These are phyloP conservation scores for Phrynocephalus versicolor DNA, from an alignment of 2,113 vertebrate genomes.

Conservation along the genomic window DNA sequence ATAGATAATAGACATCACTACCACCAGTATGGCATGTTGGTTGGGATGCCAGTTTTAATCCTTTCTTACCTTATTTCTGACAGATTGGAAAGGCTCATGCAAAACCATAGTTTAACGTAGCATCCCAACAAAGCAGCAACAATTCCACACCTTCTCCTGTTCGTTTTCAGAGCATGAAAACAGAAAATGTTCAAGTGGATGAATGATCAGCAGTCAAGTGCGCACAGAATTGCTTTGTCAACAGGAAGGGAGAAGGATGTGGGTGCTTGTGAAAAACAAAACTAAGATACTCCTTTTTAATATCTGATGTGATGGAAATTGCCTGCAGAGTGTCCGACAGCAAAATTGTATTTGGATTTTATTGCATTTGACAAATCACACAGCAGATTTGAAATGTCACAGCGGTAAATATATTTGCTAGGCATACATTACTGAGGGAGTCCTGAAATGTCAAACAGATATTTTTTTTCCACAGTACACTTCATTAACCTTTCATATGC, in stretches of 20 bases:
- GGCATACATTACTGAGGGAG: not conserved
- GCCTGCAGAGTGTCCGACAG: not conserved
- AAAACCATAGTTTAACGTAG: too few relatives aligned
- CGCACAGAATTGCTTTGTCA: not conserved
- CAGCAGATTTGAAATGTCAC: not conserved
- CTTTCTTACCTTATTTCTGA: too few relatives aligned
- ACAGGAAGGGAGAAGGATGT: not conserved
- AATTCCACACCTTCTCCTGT: not conserved
- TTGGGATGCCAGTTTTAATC: too few relatives aligned
- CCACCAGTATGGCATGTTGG: too few relatives aligned
- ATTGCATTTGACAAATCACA: not conserved
- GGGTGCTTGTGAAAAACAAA: not conserved
- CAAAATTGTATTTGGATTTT: not conserved
- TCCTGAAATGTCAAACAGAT: not conserved
- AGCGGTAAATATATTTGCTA: conserved; percentile 1
- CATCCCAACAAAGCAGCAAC: not conserved
- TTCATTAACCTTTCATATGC: conserved; percentile 2
- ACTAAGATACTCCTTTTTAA: not conserved
- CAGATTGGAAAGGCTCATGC: not conserved
- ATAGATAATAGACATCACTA: too few relatives aligned
- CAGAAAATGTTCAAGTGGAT: not conserved
- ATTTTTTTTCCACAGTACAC: not conserved
- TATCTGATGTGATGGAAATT: not conserved
- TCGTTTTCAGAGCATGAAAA: not conserved
- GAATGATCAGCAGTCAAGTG: not conserved